Evolutionary conservation across 2,113 vertebrate species (phyloP), one percentile per base, ranked within the genome.

Genomic region (Eurypyga helias): DNA sequence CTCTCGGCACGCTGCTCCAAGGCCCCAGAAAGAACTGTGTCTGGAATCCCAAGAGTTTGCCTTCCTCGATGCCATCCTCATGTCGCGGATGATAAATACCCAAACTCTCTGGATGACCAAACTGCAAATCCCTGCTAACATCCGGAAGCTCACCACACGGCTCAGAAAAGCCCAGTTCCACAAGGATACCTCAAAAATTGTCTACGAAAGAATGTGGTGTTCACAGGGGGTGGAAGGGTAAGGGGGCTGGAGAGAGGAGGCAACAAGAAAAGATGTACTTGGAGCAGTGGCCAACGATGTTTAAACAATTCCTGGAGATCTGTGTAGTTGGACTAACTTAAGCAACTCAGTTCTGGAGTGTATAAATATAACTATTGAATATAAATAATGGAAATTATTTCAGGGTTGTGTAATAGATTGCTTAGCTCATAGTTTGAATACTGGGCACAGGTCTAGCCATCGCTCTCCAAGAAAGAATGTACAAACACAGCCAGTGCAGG

Each of bases 341-440:
- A 93, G 78, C 87, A 87, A 84, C 57, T 93, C 82, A 72, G 15
- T 55, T 76, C 83, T 83, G n/a, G 2, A 0, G 9, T 51, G n/a
- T 43, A 46, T 58, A 95, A 82, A 86, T 13, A 1, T 65, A 57
- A 57, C 20, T 43, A 94, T 19, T 43, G 49, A 79, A 85, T 84
- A 87, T 58, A 95, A 95, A 94, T 57, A 97, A 76, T 77, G 90
- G 93, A 95, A 94, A 71, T 88, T 90, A 93, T 95, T 95, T 85
- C 66, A 82, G 48, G 67, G 49, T 86, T 72, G 72, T 19, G 7
- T 52, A 84, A 94, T 11, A 94, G 81, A 90, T 46, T 45, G 64
- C 66, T 91, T 78, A 87, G 83, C 48, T 96, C 96, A 95, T 89
- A 80, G 48, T 90, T 83, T 48, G 82, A 89, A 90, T 88, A 54